Evolutionary conservation across 2,888 invertebrate species (phyloP).

Genomic region (Drosophila pseudotalamancana): DNA sequence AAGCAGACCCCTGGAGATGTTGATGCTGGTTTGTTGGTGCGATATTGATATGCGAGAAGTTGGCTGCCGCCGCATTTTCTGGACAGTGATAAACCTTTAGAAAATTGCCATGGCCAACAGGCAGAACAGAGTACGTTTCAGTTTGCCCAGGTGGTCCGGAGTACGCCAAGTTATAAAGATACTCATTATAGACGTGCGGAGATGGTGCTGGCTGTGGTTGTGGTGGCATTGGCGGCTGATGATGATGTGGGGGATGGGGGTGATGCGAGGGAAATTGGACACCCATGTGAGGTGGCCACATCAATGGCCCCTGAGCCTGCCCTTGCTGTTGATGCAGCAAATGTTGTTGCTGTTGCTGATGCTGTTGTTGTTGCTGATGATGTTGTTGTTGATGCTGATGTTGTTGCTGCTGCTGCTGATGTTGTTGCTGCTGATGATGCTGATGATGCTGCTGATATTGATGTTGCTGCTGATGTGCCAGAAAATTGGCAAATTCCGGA

Average conservation of each 20-base stretch:
- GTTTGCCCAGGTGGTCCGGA: conserved; percentile 66
- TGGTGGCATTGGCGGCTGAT: conserved; percentile 39
- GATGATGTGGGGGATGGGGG: conserved; percentile 43
- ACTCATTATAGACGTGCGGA: conserved; percentile 77
- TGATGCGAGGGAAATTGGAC: conserved; percentile 55
- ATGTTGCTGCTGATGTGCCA: conserved; percentile 61
- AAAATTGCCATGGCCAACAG: conserved; percentile 83
- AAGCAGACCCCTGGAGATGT: conserved; percentile 30
- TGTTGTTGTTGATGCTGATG: conserved; percentile 24
- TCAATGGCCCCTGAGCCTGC: conserved; percentile 52
- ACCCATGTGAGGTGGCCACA: conserved; percentile 60
- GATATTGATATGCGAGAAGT: conserved; percentile 65
- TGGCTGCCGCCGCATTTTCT: conserved; percentile 61
- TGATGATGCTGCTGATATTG: conserved; percentile 33
- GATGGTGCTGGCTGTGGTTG: conserved; percentile 49
- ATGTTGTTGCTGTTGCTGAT: conserved; percentile 24
- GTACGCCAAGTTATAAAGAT: conserved; percentile 72
- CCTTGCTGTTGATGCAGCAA: conserved; percentile 45
- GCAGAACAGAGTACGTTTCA: conserved; percentile 83
- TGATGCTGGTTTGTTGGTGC: conserved; percentile 60
- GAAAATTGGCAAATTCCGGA: conserved; percentile 56
- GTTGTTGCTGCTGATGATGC: background rate
- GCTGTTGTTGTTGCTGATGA: conserved; percentile 1
- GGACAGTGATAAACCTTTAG: conserved; percentile 83
- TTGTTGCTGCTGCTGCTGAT: conserved; percentile 10